These are phyloP conservation scores for Palythoa caribaeorum DNA, from an alignment of 92 coral and sea anemone genomes.

Conservation along the genomic window DNA sequence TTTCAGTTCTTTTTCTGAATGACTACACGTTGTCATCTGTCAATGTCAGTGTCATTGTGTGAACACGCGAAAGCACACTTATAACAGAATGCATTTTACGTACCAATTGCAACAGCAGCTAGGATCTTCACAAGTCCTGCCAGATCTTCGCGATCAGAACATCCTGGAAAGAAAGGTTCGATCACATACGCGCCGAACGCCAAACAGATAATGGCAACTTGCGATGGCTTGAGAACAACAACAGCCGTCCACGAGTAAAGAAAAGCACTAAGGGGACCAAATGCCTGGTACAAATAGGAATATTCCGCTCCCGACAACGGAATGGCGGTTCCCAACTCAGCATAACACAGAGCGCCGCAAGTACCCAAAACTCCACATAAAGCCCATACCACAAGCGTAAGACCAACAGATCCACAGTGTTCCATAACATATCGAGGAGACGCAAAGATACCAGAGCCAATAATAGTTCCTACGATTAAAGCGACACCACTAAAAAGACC, in stretches of 20 bases:
- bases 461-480: conserved; percentile 93
- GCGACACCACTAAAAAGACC: conserved; percentile 90
- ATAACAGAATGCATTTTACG: conserved; percentile 37
- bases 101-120: conserved; percentile 97
- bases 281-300: conserved; percentile 78
- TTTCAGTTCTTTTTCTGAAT: neutral
- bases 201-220: conserved; percentile 92
- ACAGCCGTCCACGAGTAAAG: conserved; percentile 95
- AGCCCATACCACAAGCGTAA: conserved; percentile 93
- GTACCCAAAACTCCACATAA: conserved; percentile 89
- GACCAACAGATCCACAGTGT: conserved; percentile 91
- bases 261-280: conserved; percentile 87
- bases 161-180: conserved; percentile 91
- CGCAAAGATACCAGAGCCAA: conserved; percentile 97
- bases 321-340: conserved; percentile 95
- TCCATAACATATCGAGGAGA: conserved; percentile 94
- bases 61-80: neutral
- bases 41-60: neutral
- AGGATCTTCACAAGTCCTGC: conserved; percentile 79
- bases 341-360: conserved; percentile 89
- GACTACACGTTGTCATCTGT: neutral
- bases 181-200: conserved; percentile 97
- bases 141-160: conserved; percentile 80
- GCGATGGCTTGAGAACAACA: conserved; percentile 93
- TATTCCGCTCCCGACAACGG: conserved; percentile 92